A percentile compares a stretch with the other conserved stretches of the same genome.
These are phyloP conservation scores for Ptilorrhoa leucosticta DNA, from an alignment of 2,113 vertebrate species.

Conservation along the genomic window DNA sequence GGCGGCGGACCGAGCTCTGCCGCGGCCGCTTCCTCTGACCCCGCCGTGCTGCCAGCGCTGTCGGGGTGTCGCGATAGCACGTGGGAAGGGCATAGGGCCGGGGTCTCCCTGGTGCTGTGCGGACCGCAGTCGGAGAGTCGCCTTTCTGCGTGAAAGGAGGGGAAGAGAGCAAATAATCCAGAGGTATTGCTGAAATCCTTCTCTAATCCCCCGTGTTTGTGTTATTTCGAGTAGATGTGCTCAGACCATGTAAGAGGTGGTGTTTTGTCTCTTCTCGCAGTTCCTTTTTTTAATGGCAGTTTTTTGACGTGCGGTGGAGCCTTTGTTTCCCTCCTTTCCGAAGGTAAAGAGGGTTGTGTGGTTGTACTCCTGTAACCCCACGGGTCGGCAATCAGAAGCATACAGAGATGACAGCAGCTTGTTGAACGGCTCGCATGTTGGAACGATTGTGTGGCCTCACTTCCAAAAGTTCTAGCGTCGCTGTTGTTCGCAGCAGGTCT, in stretches of 20 bases:
- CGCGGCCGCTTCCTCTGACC: background rate
- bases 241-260: background rate
- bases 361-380: background rate
- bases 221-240: background rate
- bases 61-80: background rate
- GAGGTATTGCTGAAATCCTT: background rate
- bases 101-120: background rate
- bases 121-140: background rate
- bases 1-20: background rate
- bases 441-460: background rate
- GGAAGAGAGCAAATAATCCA: background rate
- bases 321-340: background rate
- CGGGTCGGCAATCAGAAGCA: rapidly evolving
- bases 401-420: background rate
- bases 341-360: background rate
- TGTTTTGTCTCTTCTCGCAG: background rate
- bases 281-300: background rate
- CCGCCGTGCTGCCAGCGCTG: background rate
- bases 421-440: background rate
- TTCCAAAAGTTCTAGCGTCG: background rate
- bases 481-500: background rate
- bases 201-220: background rate
- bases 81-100: background rate
- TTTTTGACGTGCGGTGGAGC: background rate
- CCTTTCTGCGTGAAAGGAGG: background rate